Evolutionary conservation across 1,140 invertebrate species (phyloP), one percentile per base, ranked within the genome.

Genomic region (Maconellicoccus hirsutus): DNA sequence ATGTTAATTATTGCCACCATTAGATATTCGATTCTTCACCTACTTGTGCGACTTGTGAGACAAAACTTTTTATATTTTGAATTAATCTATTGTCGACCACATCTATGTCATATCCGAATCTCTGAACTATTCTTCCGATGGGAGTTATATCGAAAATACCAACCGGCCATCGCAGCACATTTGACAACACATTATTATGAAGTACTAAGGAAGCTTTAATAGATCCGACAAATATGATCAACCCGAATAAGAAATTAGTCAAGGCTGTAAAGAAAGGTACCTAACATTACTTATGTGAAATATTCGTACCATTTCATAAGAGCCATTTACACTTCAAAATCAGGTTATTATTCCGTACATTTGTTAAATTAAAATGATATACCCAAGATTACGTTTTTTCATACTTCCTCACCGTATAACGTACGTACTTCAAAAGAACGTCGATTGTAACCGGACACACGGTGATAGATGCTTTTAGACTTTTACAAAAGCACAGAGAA

Each of bases 111-210:
- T 87, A 88, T 74, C 84, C 82, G 79, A 90, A 86, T 74, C 89
- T 83, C 80, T 87, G 89, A 71, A 92, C 78, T 74, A 91, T 84
- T 74, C 89, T 82, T 74, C 89, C 90, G 72, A 82, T 79, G 6
- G 90, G 89, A 75, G 86, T 88, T 61, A 80, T 82, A 79, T 91
- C 89, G 79, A 92, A 93, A 83, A 92, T 92, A 70, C 79, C 79
- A 80, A 87, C 85, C 25, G 89, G 85, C 75, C 38, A 70, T 8
- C 52, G 39, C 14, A 73, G 59, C n/a, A 73, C 52, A 14, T 61
- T 3, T 2, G 26, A 42, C 19, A 72, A 59, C 25, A 73, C 21
- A 6, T 38, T 25, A 26, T 70, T 42, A 42, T 72, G 71, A 72
- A 73, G 38, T 42, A 23, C 7, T 22, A 23, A 19, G 3, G 73